Evolutionary conservation across 92 coral and sea anemone genomes (phyloP).

Genomic region (Actinostola sp.): DNA sequence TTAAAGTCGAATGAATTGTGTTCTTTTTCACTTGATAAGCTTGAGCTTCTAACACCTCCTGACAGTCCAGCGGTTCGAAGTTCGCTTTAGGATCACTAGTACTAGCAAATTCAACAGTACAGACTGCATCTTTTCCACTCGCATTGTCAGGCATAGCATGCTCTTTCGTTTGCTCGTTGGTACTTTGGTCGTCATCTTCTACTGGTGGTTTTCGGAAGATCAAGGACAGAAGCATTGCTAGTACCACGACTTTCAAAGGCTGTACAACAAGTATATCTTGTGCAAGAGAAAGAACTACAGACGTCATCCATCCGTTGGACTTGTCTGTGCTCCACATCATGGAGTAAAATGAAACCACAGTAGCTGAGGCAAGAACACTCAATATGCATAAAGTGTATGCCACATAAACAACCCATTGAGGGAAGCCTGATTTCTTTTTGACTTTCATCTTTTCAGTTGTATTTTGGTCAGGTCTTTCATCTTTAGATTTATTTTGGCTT

Average conservation of each 20-base stretch:
- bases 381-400: conserved; percentile 64
- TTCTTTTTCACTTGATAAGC: conserved; percentile 20
- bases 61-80: conserved; percentile 17
- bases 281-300: conserved; percentile 64
- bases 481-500: background rate
- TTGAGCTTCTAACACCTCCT: conserved; percentile 26
- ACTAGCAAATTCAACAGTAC: background rate
- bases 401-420: conserved; percentile 56
- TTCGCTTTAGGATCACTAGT: too few relatives aligned
- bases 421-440: too few relatives aligned
- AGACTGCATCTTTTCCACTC: background rate
- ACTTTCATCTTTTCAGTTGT: background rate
- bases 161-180: background rate
- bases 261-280: conserved; percentile 78
- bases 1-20: conserved; percentile 28
- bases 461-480: background rate
- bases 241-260: conserved; percentile 67
- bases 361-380: conserved; percentile 58
- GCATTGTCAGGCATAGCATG: conserved; percentile 1
- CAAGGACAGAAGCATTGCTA: conserved; percentile 67
- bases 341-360: conserved; percentile 61
- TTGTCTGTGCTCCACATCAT: conserved; percentile 90
- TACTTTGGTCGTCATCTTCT: too few relatives aligned
- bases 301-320: conserved; percentile 72
- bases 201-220: conserved; percentile 79